These are phyloP conservation scores for Lepidochrysops patricia DNA, from an alignment of 2,888 invertebrate species.

Conservation along the genomic window DNA sequence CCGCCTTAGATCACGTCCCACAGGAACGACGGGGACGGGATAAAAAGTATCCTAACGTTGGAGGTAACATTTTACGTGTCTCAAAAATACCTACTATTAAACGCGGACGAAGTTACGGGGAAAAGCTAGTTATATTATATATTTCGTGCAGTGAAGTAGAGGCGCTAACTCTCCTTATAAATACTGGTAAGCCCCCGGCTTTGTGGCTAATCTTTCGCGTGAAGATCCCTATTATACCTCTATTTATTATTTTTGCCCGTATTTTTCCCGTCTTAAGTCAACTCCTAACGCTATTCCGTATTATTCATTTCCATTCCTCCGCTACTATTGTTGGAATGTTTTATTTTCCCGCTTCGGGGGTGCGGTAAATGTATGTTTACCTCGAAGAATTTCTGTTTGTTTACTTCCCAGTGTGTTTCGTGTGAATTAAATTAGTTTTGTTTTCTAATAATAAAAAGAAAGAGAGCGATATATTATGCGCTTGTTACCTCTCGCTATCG, in stretches of 20 bases:
- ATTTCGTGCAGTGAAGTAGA: constrained; percentile 14
- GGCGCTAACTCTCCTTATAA: constrained; percentile 65
- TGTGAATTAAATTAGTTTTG: too few species aligned
- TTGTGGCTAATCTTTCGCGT: constrained; percentile 72
- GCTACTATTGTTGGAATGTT: constrained; percentile 13
- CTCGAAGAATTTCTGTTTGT: background rate
- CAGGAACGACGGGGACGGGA: too few species aligned
- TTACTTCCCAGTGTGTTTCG: background rate
- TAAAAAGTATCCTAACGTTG: too few species aligned
- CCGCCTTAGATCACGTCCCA: too few species aligned
- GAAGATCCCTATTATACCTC: constrained; percentile 69
- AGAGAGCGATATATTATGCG: too few species aligned
- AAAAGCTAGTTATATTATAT: background rate
- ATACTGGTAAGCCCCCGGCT: constrained; percentile 70
- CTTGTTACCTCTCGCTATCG: too few species aligned
- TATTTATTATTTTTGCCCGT: constrained; percentile 66
- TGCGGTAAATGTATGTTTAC: constrained; percentile 33
- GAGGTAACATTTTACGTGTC: too few species aligned
- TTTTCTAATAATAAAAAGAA: too few species aligned
- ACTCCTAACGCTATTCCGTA: constrained; percentile 52
- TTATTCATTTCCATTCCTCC: constrained; percentile 35
- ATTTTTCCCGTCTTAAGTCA: constrained; percentile 62
- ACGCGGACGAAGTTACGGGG: too few species aligned
- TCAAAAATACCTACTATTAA: too few species aligned
- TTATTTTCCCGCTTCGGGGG: constrained; percentile 39